Conservation (phyloP, 2,113 vertebrate genomes). For the Sardina pilchardus region DNA sequence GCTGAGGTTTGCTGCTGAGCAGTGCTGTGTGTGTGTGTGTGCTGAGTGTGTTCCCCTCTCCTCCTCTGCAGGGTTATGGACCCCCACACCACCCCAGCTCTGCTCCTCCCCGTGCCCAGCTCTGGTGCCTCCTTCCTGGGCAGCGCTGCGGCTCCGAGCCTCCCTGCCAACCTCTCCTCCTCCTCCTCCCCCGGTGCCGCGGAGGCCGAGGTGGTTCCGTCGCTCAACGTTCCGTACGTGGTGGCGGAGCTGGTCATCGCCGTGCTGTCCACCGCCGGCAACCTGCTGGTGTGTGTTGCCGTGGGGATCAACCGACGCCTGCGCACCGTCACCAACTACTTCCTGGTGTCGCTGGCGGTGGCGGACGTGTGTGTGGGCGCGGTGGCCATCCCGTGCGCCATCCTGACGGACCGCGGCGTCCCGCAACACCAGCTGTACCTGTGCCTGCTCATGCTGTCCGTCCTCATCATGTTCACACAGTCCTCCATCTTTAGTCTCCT, state of each 20-base stretch:
- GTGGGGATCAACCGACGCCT: slow-evolving; percentile 71
- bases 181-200: neutral
- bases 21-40: too few species aligned
- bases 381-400: slow-evolving; percentile 75
- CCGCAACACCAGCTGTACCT: slow-evolving; percentile 67
- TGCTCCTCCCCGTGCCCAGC: neutral
- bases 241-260: slow-evolving; percentile 71
- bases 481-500: slow-evolving; percentile 78
- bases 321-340: slow-evolving; percentile 77
- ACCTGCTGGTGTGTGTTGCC: slow-evolving; percentile 69
- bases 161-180: neutral
- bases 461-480: slow-evolving; percentile 76
- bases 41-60: too few species aligned
- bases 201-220: slow-evolving; percentile 27
- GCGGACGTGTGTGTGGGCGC: slow-evolving; percentile 74
- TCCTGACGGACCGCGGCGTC: slow-evolving; percentile 70
- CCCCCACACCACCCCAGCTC: neutral
- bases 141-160: neutral
- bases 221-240: slow-evolving; percentile 66
- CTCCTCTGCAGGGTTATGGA: neutral
- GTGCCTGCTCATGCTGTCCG: slow-evolving; percentile 75
- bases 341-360: slow-evolving; percentile 73
- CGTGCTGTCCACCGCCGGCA: slow-evolving; percentile 65
- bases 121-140: neutral
- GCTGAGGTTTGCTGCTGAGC: too few species aligned